phyloP scores from a whole-genome alignment of 2,797 vertebrate genomes.

The Orestias chungarensis region DNA sequence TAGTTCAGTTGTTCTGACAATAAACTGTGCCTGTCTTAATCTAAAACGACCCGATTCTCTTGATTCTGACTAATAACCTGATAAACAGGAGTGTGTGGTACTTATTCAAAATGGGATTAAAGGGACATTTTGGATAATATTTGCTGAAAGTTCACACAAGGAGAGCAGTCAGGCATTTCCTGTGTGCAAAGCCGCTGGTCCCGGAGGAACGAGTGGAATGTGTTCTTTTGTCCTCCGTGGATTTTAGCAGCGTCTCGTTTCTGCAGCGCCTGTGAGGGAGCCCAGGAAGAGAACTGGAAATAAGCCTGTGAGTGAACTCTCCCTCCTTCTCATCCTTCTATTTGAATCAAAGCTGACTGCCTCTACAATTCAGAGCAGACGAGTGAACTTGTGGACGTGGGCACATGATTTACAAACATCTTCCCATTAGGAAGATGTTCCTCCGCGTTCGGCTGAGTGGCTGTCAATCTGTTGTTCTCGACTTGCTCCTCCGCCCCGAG shows the following conservation, averaged over 20 bases:
- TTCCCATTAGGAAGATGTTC: constrained; percentile 61
- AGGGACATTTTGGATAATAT: constrained; percentile 55
- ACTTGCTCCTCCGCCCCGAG: neutral
- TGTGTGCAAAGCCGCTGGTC: constrained; percentile 74
- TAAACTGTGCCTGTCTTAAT: neutral
- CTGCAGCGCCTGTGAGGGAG: constrained; percentile 38
- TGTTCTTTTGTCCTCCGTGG: constrained; percentile 70
- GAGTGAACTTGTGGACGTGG: constrained; percentile 24
- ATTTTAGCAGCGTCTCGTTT: constrained; percentile 66
- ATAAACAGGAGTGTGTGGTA: neutral
- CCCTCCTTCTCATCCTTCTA: constrained; percentile 17
- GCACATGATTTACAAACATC: constrained; percentile 24
- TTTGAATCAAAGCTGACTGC: constrained; percentile 38
- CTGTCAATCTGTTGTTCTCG: constrained; percentile 45
- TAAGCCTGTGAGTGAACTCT: constrained; percentile 27
- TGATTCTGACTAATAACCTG: constrained; percentile 11
- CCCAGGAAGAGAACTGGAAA: constrained; percentile 55
- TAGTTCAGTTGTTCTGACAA: neutral
- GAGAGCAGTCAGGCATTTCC: constrained; percentile 73
- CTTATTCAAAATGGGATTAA: constrained; percentile 14
- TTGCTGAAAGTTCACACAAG: constrained; percentile 57
- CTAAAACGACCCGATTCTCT: neutral
- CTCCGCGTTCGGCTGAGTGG: constrained; percentile 52
- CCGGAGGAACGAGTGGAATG: constrained; percentile 80
- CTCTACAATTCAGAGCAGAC: constrained; percentile 29